phyloP scores from a whole-genome alignment of 53 echinoderm and acorn worm genomes.

The Echinarachnius parma region DNA sequence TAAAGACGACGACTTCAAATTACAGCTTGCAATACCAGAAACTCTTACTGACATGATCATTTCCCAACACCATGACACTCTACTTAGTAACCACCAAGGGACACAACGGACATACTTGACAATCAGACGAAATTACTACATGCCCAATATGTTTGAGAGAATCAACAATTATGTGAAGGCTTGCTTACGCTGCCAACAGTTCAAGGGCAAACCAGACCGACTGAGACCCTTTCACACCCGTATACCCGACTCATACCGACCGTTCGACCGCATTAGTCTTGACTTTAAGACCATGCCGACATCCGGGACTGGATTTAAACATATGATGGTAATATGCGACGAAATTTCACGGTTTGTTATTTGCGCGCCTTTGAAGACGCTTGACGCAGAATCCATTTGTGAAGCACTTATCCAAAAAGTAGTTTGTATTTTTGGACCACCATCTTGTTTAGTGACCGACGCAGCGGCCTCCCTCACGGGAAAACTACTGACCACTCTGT shows the following conservation, averaged over 20 bases:
- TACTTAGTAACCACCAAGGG: constrained; percentile 56
- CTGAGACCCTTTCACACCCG: constrained; percentile 49
- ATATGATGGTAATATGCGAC: constrained; percentile 60
- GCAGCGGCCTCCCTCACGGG: constrained; percentile 46
- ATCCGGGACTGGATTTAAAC: constrained; percentile 41
- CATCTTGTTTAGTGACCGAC: constrained; percentile 34
- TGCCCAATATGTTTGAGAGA: constrained; percentile 58
- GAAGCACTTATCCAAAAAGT: constrained; percentile 48
- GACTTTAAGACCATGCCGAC: constrained; percentile 62
- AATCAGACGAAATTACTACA: constrained; percentile 51
- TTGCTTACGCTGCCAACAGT: constrained; percentile 51
- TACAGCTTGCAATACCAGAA: constrained; percentile 53
- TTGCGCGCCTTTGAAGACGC: constrained; percentile 48
- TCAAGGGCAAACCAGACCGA: constrained; percentile 48
- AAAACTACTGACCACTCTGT: constrained; percentile 32
- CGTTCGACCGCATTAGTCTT: constrained; percentile 53
- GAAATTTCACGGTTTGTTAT: constrained; percentile 52
- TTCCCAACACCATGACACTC: constrained; percentile 50
- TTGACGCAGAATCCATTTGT: constrained; percentile 57
- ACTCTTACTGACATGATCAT: constrained; percentile 48
- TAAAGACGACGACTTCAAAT: constrained; percentile 33
- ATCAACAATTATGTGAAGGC: constrained; percentile 43
- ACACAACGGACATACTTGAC: constrained; percentile 54
- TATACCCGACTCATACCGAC: constrained; percentile 53
- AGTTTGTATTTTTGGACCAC: constrained; percentile 46